Evolutionary conservation across 1,140 invertebrate species (phyloP).

Genomic region (Zelostemma sp.): DNA sequence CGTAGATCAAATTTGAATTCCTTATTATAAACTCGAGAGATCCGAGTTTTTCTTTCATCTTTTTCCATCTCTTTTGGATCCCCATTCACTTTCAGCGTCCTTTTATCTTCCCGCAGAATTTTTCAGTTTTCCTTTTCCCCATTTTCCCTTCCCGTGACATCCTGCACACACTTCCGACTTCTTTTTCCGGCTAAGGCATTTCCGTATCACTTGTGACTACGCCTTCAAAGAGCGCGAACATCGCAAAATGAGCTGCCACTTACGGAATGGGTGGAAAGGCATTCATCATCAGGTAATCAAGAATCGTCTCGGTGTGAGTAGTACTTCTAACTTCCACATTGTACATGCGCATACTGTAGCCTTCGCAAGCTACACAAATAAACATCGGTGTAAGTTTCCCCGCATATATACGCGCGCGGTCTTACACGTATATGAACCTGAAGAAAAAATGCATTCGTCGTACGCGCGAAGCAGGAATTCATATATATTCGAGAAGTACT

Average conservation of each 20-base stretch:
- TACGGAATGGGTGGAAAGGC: slow-evolving; percentile 56
- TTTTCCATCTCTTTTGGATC: no score
- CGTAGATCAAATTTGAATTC: no score
- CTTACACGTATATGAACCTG: slow-evolving; percentile 32
- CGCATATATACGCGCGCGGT: slow-evolving; percentile 16
- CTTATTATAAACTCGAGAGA: no score
- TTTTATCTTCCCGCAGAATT: no score
- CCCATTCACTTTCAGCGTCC: no score
- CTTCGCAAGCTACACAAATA: slow-evolving; percentile 31
- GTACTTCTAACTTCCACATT: slow-evolving; percentile 39
- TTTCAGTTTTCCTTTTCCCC: no score
- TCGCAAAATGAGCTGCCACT: slow-evolving; percentile 62
- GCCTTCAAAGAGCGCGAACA: slow-evolving; percentile 36
- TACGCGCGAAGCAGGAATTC: slow-evolving; percentile 60
- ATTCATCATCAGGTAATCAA: slow-evolving; percentile 59
- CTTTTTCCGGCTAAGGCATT: slow-evolving; percentile 21
- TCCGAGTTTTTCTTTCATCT: no score
- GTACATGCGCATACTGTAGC: slow-evolving; percentile 47
- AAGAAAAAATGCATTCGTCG: slow-evolving; percentile 36
- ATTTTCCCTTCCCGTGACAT: background rate
- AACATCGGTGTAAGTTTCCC: slow-evolving; percentile 36
- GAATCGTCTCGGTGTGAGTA: slow-evolving; percentile 43
- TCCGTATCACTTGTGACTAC: slow-evolving; percentile 27
- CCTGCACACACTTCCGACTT: slow-evolving; percentile 4
- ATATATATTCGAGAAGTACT: slow-evolving; percentile 63